Evolutionary conservation across 1,140 invertebrate genomes (phyloP).

Genomic region (Contarinia nasturtii): DNA sequence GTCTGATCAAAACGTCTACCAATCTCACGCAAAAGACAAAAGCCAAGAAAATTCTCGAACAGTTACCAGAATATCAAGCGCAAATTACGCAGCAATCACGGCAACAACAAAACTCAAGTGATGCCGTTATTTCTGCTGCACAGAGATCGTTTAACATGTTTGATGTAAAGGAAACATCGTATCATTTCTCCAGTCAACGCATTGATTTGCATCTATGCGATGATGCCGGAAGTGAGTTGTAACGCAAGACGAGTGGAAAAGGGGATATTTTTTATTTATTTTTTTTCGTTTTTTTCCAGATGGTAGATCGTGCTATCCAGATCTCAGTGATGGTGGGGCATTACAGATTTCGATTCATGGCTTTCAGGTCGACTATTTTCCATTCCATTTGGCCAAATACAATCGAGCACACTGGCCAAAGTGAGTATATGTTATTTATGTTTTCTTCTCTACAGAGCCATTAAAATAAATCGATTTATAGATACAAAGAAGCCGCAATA

Average conservation of each 20-base stretch:
- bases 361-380: slow-evolving; percentile 90
- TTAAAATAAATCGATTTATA: not conserved
- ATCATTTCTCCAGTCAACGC: slow-evolving; percentile 84
- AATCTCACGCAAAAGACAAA: slow-evolving; percentile 67
- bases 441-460: not conserved
- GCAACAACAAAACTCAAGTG: slow-evolving; percentile 24
- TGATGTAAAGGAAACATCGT: slow-evolving; percentile 93
- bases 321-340: slow-evolving; percentile 76
- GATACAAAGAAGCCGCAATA: slow-evolving; percentile 37
- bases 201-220: slow-evolving; percentile 96
- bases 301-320: slow-evolving; percentile 64
- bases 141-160: slow-evolving; percentile 64
- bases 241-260: not conserved
- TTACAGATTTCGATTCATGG: slow-evolving; percentile 77
- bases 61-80: slow-evolving; percentile 60
- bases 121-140: slow-evolving; percentile 27
- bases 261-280: slow-evolving; percentile 1
- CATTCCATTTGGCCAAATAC: slow-evolving; percentile 79
- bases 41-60: slow-evolving; percentile 53
- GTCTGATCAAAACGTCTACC: slow-evolving; percentile 67
- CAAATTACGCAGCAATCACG: slow-evolving; percentile 43
- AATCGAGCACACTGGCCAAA: slow-evolving; percentile 76
- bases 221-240: slow-evolving; percentile 62
- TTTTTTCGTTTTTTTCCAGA: slow-evolving; percentile 26
- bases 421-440: slow-evolving; percentile 24